A percentile compares a stretch with the other conserved stretches of the same genome.
Evolutionary conservation across 1,140 invertebrate genomes (phyloP).

Genomic region (Potamilus streckersoni): DNA sequence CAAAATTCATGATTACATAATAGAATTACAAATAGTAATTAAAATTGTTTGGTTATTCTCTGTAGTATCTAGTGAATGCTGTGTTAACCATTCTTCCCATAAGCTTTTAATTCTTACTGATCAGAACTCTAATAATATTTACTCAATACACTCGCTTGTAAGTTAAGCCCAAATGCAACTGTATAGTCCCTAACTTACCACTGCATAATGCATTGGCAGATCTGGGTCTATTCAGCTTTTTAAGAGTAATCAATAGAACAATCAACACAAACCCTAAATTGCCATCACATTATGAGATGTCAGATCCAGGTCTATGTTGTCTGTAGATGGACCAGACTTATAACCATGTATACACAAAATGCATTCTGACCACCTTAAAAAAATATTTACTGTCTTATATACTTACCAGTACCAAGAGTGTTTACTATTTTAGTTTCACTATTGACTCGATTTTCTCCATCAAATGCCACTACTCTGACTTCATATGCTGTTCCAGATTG

Average conservation of each 20-base stretch:
- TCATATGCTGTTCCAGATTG: slow-evolving; percentile 88
- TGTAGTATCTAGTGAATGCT: too few relatives aligned
- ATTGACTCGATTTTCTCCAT: slow-evolving; percentile 75
- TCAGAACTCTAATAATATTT: too few relatives aligned
- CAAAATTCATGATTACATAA: too few relatives aligned
- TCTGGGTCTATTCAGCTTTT: background rate
- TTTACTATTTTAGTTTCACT: slow-evolving; percentile 42
- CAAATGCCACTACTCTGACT: slow-evolving; percentile 90
- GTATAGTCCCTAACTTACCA: too few relatives aligned
- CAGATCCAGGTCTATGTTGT: background rate
- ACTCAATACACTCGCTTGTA: too few relatives aligned
- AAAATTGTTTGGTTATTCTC: too few relatives aligned
- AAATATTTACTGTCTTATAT: background rate
- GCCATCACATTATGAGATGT: background rate
- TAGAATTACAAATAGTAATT: too few relatives aligned
- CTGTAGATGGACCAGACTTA: background rate
- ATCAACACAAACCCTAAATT: background rate
- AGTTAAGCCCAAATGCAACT: too few relatives aligned
- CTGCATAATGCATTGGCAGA: background rate
- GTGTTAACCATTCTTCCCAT: too few relatives aligned
- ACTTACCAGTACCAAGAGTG: slow-evolving; percentile 50
- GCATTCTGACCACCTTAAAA: background rate
- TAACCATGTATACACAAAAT: background rate
- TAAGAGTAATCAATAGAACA: background rate
- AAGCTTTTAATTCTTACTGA: too few relatives aligned